Evolutionary conservation across 2,888 invertebrate genomes (phyloP).

Genomic region (Digitonthophagus gazella): DNA sequence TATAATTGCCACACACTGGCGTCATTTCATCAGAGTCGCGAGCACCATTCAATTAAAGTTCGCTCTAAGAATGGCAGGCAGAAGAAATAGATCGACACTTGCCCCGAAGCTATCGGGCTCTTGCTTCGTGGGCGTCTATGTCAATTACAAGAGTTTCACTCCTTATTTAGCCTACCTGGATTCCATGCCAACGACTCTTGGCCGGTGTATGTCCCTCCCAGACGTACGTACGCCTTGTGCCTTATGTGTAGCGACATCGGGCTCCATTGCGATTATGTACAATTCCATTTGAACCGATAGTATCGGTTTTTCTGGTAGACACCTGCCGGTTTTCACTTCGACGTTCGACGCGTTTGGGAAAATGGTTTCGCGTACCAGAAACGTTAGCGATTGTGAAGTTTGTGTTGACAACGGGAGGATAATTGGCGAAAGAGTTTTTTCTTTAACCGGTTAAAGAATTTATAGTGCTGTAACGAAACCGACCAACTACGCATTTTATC

Average conservation of each 20-base stretch:
- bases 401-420: not conserved
- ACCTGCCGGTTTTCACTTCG: not conserved
- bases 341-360: not conserved
- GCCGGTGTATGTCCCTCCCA: not conserved
- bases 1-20: not conserved
- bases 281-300: not conserved
- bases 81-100: constrained; percentile 31
- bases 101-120: constrained; percentile 26
- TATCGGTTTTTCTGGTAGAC: not conserved
- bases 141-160: constrained; percentile 39
- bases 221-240: not conserved
- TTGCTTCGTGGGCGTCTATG: constrained; percentile 38
- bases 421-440: not conserved
- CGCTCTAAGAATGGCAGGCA: not conserved
- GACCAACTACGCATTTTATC: too few relatives aligned
- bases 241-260: not conserved
- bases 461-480: not conserved
- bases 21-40: not conserved
- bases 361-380: not conserved
- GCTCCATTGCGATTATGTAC: not conserved
- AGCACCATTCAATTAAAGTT: not conserved
- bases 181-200: constrained; percentile 18
- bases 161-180: constrained; percentile 37
- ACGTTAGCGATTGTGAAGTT: not conserved
- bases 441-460: not conserved